Evolutionary conservation across 1,140 invertebrate genomes (phyloP).

Genomic region (Cotesia chilonis): DNA sequence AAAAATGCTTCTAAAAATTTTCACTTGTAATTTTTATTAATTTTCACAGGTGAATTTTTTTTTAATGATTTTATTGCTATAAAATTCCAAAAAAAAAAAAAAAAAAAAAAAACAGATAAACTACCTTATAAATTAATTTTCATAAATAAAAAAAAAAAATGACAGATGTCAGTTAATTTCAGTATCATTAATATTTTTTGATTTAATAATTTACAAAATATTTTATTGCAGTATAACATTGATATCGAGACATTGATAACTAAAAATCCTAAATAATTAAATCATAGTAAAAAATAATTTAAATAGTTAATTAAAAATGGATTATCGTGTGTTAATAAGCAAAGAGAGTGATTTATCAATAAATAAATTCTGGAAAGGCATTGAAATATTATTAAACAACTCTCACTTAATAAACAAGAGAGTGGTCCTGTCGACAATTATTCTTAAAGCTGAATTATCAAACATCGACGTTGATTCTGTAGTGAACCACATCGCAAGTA

Average conservation of each 20-base stretch:
- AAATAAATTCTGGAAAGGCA: conserved; percentile 56
- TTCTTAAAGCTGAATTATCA: conserved; percentile 44
- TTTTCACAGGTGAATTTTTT: too few species aligned
- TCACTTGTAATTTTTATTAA: too few species aligned
- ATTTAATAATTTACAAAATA: not conserved
- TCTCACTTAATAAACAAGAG: conserved; percentile 62
- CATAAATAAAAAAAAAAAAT: too few species aligned
- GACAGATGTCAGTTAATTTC: too few species aligned
- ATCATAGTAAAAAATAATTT: not conserved
- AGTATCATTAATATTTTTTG: too few species aligned
- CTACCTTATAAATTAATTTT: too few species aligned
- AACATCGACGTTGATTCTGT: conserved; percentile 37
- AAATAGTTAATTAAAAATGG: conserved; percentile 40
- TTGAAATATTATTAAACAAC: conserved; percentile 55
- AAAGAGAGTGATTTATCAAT: conserved; percentile 31
- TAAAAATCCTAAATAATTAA: conserved; percentile 31
- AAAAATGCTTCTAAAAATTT: too few species aligned
- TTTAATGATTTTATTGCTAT: too few species aligned
- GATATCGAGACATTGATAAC: conserved; percentile 33
- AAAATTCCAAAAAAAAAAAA: too few species aligned
- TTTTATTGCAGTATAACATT: conserved; percentile 47
- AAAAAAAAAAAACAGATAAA: too few species aligned
- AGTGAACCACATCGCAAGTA: conserved; percentile 26
- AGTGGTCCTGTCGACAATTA: conserved; percentile 51
- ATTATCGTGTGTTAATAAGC: conserved; percentile 42